Conservation (phyloP, 2,888 invertebrate genomes). For the Epinotia bilunana region DNA sequence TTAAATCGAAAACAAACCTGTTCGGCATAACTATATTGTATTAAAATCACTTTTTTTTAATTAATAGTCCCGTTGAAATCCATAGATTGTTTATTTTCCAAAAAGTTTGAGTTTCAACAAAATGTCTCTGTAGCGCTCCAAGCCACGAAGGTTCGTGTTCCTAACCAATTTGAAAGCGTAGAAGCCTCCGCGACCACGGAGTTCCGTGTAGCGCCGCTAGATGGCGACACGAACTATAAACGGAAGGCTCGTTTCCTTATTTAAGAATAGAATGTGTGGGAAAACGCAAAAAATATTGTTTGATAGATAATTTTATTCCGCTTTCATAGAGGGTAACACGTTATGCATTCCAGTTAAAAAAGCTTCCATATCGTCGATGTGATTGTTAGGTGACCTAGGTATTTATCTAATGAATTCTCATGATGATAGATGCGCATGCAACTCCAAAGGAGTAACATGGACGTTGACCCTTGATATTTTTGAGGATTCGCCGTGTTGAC, state of each 20-base stretch:
- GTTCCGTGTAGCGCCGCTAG: constrained; percentile 62
- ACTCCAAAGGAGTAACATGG: no score
- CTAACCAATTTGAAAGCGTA: constrained; percentile 63
- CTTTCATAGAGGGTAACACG: neutral
- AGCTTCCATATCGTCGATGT: neutral
- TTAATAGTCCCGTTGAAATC: no score
- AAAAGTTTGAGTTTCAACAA: constrained; percentile 1
- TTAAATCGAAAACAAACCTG: neutral
- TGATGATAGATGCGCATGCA: no score
- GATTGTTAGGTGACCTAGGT: neutral
- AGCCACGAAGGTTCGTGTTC: constrained; percentile 59
- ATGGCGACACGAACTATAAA: constrained; percentile 64
- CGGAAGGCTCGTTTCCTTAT: constrained; percentile 26
- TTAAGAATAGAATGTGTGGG: neutral
- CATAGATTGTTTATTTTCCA: neutral
- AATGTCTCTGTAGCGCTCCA: constrained; percentile 54
- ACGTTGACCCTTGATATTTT: no score
- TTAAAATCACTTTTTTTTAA: no score
- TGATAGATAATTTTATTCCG: neutral
- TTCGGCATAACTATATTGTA: neutral
- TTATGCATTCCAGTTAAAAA: neutral
- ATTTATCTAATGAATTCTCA: neutral
- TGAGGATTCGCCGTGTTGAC: no score
- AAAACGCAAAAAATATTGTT: no score
- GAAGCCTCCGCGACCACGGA: constrained; percentile 70